Percentiles rank a stretch among this genome's conserved stretches.
Conservation (phyloP, 2,888 invertebrate species). For the Euplagia quadripunctaria region DNA sequence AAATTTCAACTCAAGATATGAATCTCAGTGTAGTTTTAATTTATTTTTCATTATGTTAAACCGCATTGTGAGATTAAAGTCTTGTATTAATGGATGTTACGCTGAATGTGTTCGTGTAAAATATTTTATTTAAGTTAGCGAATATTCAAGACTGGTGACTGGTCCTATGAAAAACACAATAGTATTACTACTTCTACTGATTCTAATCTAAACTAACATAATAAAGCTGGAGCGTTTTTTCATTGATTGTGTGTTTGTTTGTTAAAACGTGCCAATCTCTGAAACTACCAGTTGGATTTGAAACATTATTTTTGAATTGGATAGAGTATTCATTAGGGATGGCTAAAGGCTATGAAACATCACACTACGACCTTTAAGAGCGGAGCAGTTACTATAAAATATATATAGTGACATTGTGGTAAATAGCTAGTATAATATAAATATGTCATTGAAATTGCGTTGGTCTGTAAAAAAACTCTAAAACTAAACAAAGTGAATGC, state of each 20-base stretch:
- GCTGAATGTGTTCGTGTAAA: conserved; percentile 22
- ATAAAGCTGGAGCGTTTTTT: no score
- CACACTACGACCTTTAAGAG: no score
- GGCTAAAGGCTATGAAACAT: no score
- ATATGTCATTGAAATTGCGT: no score
- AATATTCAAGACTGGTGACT: neutral
- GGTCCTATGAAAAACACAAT: neutral
- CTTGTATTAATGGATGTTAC: conserved; percentile 5
- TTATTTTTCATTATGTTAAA: conserved; percentile 34
- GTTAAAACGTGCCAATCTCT: no score
- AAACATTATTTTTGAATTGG: no score
- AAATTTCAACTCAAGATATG: conserved; percentile 26
- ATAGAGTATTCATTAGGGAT: no score
- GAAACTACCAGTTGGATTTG: no score
- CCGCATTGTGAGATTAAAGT: conserved; percentile 20
- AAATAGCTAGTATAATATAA: no score
- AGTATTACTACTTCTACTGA: neutral
- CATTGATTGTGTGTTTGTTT: no score
- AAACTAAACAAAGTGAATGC: neutral
- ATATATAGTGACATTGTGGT: no score
- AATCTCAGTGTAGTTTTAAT: conserved; percentile 35
- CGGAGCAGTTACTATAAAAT: no score
- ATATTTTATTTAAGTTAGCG: neutral
- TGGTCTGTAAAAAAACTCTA: neutral
- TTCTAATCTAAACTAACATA: neutral